Base-by-base conservation (phyloP, 2,888 invertebrate genomes). In the Gortyna flavago region DNA sequence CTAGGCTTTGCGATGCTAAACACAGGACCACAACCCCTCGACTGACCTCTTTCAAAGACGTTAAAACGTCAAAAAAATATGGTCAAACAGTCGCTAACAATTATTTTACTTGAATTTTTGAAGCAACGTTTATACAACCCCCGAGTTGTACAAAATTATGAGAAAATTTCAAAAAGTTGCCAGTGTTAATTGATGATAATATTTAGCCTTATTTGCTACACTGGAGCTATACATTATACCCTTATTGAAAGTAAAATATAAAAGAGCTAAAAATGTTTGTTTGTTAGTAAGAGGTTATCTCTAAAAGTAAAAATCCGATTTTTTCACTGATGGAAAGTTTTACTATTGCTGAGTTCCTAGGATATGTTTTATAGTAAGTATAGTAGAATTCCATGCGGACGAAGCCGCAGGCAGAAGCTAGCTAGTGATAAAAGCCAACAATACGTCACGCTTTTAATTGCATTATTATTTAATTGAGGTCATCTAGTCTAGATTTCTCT, bases 391-490 rank as follows among this genome's bases (percentile, higher is more conserved):
- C 9, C 18, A 21, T 2, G 6, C 2, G 1, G 11, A 41, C n/a
- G 38, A 41, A 29, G 6, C n/a, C n/a, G n/a, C 66, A 18, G 18
- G 6, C 29, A 48, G 21, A 25, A 21, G 6, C 25, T 11, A 29
- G n/a, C 41, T 38, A 38, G 32, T 72, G 48, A 72, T 57, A 79
- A 72, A 44, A n/a, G n/a, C 66, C 4, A 68, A 41, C 48, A 57
- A 64, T 79, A 74, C 18, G 29, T 74, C 13, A 62, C 16, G 35
- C 16, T 57, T 62, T 65, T 79, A 41, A 80, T 65, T 75, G 35
- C 59, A 41, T 66, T 66, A 80, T 61, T 54, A 80, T 69, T 75
- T 59, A 70, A 73, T 78, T 70, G 25, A 68, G 78, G 66, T 73
- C 41, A 13, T 62, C 38, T 32, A 72, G 81, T 57, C 25, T 66